Base-by-base conservation (phyloP, 2,113 vertebrate species). In the Sclerurus mexicanus region DNA sequence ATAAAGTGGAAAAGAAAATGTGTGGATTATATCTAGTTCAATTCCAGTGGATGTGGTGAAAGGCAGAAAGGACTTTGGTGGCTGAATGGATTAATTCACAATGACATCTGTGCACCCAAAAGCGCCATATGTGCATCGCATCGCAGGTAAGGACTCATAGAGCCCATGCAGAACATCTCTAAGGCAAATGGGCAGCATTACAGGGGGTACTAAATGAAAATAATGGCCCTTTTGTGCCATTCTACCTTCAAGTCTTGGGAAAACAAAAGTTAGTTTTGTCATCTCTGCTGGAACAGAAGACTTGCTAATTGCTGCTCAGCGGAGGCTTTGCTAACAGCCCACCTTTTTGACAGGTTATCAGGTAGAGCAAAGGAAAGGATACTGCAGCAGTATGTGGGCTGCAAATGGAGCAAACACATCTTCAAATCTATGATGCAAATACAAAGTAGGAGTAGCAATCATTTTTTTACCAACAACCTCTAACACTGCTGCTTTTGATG, bases 21-120 rank as follows among this genome's bases (percentile, higher is more conserved):
- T 22, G 5, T 64, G 85, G 67, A 59, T 80, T n/a, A 9, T 85
- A 71, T 85, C 55, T 93, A 94, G 90, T 68, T 96, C 33, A 85
- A 27, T 91, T 93, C 83, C 76, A 71, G 72, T 62, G 92, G 88
- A 93, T 91, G 75, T 89, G 90, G 87, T 53, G 87, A 96, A 69
- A 80, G 59, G 87, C 84, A 96, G 94, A 89, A 97, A 93, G 68
- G 69, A 84, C 83, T 92, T 96, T 88, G 35, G 92, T 79, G 92
- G 69, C 40, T 62, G 82, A 78, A 89, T 44, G 42, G 58, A 56
- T 81, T 68, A 58, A 95, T 85, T 79, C 68, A 44, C 58, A 93
- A 73, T 59, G 53, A 76, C 67, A 82, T 59, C 89, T 66, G 80
- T 74, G 46, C 81, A 92, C 63, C 60, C 77, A 85, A 91, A 96